A percentile compares a stretch with the other conserved stretches of the same genome.
Conservation (phyloP, 2,797 vertebrate genomes). For the Steatocranus sp. region DNA sequence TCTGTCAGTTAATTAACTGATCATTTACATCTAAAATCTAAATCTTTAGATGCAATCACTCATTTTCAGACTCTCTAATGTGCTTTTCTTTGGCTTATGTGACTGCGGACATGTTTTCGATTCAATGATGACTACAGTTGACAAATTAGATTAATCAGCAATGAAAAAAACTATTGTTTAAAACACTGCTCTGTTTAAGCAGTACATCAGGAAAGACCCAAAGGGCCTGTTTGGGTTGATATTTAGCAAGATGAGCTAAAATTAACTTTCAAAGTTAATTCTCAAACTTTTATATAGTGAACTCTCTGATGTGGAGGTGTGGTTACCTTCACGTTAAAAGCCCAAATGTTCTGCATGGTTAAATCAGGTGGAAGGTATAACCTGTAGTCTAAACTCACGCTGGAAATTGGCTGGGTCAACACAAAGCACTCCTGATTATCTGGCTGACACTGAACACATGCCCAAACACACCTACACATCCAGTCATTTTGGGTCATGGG, state of each 20-base stretch:
- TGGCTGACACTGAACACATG: slow-evolving; percentile 56
- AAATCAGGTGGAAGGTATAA: not conserved
- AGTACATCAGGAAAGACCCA: not conserved
- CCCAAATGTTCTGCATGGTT: not conserved
- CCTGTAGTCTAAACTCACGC: slow-evolving; percentile 31
- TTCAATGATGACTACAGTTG: not conserved
- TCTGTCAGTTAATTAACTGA: not conserved
- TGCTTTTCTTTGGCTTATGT: not conserved
- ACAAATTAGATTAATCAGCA: not conserved
- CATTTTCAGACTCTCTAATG: not conserved
- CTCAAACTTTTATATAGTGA: not conserved
- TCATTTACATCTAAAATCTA: not conserved
- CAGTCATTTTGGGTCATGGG: slow-evolving; percentile 72
- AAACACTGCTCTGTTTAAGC: fast-evolving
- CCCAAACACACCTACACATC: slow-evolving; percentile 41
- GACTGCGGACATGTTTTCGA: fast-evolving
- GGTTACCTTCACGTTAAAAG: not conserved
- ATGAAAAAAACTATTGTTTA: not conserved
- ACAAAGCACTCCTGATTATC: slow-evolving; percentile 41
- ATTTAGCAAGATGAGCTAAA: not conserved
- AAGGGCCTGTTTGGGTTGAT: not conserved
- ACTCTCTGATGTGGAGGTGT: not conserved
- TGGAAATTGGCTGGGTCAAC: slow-evolving; percentile 45
- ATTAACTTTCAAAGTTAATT: not conserved
- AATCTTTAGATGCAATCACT: not conserved